These are phyloP conservation scores for Stenodera caucasica DNA, from an alignment of 2,888 invertebrate species.

Conservation along the genomic window DNA sequence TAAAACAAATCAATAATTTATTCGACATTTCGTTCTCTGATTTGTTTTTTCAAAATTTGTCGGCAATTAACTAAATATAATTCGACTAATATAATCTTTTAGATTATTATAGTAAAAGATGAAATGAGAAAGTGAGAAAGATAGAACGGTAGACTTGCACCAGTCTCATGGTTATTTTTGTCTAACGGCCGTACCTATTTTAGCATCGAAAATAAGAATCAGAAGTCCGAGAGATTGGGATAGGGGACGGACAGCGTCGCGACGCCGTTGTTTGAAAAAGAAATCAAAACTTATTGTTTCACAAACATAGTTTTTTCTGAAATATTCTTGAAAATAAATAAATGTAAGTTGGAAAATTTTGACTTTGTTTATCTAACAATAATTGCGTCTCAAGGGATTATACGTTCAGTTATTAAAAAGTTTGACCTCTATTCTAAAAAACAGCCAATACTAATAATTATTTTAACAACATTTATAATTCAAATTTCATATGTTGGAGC, in stretches of 20 bases:
- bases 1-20: slow-evolving; percentile 17
- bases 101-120: not conserved
- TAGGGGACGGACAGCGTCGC: slow-evolving; percentile 19
- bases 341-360: not conserved
- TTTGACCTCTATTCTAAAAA: not conserved
- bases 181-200: slow-evolving; percentile 46
- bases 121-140: not conserved
- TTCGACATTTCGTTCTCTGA: slow-evolving; percentile 9
- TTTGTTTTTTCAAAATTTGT: slow-evolving; percentile 17
- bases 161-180: slow-evolving; percentile 46
- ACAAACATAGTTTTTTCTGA: not conserved
- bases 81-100: too few species aligned
- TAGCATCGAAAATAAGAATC: slow-evolving; percentile 46
- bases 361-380: not conserved
- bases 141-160: slow-evolving; percentile 37
- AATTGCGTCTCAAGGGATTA: slow-evolving; percentile 2
- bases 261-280: slow-evolving; percentile 17
- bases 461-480: not conserved
- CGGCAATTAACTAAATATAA: slow-evolving; percentile 32
- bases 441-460: not conserved
- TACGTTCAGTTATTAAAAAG: not conserved
- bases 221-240: slow-evolving; percentile 36
- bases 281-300: not conserved
- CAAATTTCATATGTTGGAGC: not conserved
- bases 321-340: not conserved